These are phyloP conservation scores for Halcyon chelicuti DNA, from an alignment of 2,797 vertebrate species.

Conservation along the genomic window DNA sequence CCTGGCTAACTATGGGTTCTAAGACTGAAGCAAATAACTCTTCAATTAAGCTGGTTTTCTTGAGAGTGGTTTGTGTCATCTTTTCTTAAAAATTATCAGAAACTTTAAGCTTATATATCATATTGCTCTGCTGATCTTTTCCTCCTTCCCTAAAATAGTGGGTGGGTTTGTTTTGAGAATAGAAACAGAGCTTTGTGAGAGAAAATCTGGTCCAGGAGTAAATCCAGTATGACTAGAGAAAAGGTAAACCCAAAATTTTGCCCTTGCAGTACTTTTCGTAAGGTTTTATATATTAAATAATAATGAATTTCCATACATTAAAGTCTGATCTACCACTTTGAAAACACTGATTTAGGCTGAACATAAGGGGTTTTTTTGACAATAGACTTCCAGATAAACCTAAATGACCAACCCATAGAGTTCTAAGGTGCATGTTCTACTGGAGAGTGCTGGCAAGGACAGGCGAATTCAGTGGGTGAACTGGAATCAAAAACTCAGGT, in stretches of 20 bases:
- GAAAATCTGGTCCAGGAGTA: not conserved
- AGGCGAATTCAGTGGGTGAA: not conserved
- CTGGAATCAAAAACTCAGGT: not conserved
- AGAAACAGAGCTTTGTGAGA: not conserved
- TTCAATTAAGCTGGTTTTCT: not conserved
- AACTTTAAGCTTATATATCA: rapidly evolving
- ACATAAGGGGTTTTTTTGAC: not conserved
- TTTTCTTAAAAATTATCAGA: not conserved
- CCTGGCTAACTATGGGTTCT: not conserved
- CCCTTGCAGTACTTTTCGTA: not conserved
- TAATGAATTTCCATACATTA: not conserved
- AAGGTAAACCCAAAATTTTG: not conserved
- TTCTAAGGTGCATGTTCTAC: rapidly evolving
- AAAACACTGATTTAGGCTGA: not conserved
- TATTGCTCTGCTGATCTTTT: not conserved
- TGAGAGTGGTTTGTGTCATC: rapidly evolving
- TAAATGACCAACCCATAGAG: not conserved
- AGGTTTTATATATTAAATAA: not conserved
- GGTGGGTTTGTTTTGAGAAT: not conserved
- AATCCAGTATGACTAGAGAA: not conserved
- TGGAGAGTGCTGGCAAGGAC: not conserved
- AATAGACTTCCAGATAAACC: not conserved
- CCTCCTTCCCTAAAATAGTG: not conserved
- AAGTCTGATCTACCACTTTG: not conserved
- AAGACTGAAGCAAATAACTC: not conserved